Conservation (phyloP, 2,888 invertebrate genomes). For the Pseudolycoriella hygida region DNA sequence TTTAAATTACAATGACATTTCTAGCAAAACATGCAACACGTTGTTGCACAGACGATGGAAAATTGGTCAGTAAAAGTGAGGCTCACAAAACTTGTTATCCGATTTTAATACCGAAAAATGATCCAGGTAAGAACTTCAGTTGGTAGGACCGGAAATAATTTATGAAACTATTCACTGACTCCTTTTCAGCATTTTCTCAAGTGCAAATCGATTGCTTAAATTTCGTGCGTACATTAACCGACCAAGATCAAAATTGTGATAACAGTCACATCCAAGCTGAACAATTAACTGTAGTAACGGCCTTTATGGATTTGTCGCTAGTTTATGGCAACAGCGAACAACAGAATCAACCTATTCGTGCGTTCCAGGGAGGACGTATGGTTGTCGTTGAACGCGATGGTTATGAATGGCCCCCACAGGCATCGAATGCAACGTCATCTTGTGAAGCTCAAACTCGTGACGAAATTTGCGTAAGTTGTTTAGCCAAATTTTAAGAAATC, state of each 20-base stretch:
- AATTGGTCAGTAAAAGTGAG: conserved; percentile 28
- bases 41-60: conserved; percentile 43
- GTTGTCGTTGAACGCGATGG: conserved; percentile 37
- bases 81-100: conserved; percentile 33
- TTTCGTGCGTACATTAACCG: conserved; percentile 45
- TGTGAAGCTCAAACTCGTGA: conserved; percentile 44
- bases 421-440: conserved; percentile 45
- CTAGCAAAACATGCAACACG: conserved; percentile 37
- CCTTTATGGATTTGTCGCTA: conserved; percentile 58
- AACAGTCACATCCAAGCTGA: conserved; percentile 39
- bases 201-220: conserved; percentile 38
- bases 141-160: too few species aligned
- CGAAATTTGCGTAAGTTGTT: conserved; percentile 46
- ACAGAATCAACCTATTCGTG: conserved; percentile 45
- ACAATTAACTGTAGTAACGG: conserved; percentile 49
- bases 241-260: conserved; percentile 40
- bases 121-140: too few species aligned
- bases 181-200: conserved; percentile 29
- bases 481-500: too few species aligned
- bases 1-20: conserved; percentile 3
- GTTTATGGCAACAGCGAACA: conserved; percentile 60
- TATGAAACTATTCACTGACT: too few species aligned
- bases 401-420: conserved; percentile 53
- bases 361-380: conserved; percentile 49
- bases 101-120: conserved; percentile 34